phyloP scores from a whole-genome alignment of 2,113 vertebrate genomes.

The Muntiacus reevesi region DNA sequence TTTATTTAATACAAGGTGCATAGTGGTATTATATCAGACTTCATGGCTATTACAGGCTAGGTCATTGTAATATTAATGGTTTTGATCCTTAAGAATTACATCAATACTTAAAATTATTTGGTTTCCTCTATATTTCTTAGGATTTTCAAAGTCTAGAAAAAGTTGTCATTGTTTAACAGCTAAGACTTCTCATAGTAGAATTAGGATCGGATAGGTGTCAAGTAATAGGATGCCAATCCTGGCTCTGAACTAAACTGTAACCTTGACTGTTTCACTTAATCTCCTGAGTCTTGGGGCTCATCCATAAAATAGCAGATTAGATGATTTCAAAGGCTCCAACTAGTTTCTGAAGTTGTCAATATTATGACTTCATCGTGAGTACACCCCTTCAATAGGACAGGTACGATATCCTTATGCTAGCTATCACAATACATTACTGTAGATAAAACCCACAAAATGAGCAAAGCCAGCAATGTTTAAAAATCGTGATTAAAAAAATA shows the following conservation, averaged over 20 bases:
- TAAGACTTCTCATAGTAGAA: background rate
- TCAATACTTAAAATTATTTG: background rate
- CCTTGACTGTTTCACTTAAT: background rate
- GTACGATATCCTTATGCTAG: background rate
- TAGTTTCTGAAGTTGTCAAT: background rate
- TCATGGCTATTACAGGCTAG: background rate
- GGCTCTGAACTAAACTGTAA: background rate
- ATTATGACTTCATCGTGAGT: background rate
- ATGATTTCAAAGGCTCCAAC: background rate
- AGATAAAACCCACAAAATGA: background rate
- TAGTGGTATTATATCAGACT: background rate
- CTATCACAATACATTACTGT: background rate
- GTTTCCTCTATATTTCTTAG: background rate
- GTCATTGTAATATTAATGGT: background rate
- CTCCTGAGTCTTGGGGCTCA: background rate
- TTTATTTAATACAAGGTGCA: background rate
- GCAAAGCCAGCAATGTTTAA: background rate
- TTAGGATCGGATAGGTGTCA: background rate
- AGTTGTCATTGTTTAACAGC: background rate
- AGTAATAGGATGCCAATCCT: background rate
- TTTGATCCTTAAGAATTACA: background rate
- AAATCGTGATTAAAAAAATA: background rate
- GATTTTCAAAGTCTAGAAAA: constrained; percentile 10
- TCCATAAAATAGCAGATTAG: background rate
- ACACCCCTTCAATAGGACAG: background rate